Conservation (phyloP, 1,140 invertebrate species). For the Myzus persicae region DNA sequence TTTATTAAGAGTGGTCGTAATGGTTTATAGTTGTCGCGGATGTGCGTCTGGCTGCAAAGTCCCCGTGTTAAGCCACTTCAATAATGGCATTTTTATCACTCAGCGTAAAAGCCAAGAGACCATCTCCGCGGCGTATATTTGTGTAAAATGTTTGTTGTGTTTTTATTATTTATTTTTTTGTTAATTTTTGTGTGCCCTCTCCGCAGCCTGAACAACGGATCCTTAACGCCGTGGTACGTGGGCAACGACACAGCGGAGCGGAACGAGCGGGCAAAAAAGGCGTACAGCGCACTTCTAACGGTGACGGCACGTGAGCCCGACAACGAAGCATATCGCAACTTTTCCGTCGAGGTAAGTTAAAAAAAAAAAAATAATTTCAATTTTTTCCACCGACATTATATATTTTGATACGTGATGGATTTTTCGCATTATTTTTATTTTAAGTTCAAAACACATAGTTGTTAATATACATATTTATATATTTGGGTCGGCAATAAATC, state of each 20-base stretch:
- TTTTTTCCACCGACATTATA: background rate
- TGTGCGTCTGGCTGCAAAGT: background rate
- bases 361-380: background rate
- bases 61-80: background rate
- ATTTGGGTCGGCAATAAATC: background rate
- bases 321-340: conserved; percentile 77
- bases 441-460: background rate
- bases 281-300: conserved; percentile 88
- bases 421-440: background rate
- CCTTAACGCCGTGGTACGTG: conserved; percentile 81
- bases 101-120: background rate
- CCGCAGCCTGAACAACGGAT: conserved; percentile 65
- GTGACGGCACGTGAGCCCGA: conserved; percentile 87
- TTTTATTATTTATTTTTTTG: background rate
- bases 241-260: conserved; percentile 78
- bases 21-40: background rate
- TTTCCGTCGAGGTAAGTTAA: conserved; percentile 74
- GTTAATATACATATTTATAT: background rate
- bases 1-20: background rate
- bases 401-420: background rate
- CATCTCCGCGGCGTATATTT: conserved; percentile 51
- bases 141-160: background rate
- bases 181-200: background rate
- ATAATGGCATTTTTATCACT: background rate
- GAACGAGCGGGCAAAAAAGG: conserved; percentile 85